Percentiles rank a stretch among this genome's conserved stretches.
These are phyloP conservation scores for Ploceus nigricollis DNA, from an alignment of 2,113 vertebrate genomes.

Conservation along the genomic window DNA sequence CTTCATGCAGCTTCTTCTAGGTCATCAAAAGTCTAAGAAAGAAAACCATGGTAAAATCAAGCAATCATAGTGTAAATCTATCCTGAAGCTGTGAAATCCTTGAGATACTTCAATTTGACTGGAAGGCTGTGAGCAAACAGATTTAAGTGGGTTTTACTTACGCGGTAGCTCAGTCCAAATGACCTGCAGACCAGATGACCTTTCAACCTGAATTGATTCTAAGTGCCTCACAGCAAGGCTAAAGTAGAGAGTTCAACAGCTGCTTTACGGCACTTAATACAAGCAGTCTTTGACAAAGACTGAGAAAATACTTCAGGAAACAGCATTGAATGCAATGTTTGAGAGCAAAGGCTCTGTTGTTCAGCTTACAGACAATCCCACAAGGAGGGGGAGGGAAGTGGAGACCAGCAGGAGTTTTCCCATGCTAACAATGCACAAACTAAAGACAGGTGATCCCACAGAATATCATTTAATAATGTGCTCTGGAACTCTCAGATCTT, in stretches of 20 bases:
- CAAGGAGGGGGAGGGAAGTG: not conserved
- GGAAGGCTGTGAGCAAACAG: not conserved
- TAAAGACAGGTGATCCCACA: not conserved
- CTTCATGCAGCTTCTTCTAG: not conserved
- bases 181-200: not conserved
- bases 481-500: not conserved
- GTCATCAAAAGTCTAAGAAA: not conserved
- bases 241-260: not conserved
- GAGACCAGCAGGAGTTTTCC: not conserved
- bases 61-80: not conserved
- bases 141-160: not conserved
- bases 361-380: not conserved
- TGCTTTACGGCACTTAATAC: not conserved
- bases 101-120: not conserved
- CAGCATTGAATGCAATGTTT: not conserved
- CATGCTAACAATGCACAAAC: not conserved
- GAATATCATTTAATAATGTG: not conserved
- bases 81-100: not conserved
- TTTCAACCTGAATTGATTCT: not conserved
- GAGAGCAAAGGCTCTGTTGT: not conserved
- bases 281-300: not conserved
- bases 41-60: not conserved
- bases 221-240: not conserved
- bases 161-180: fast-evolving
- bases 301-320: not conserved